Evolutionary conservation across 2,797 vertebrate genomes (phyloP).

Genomic region (Sciurus carolinensis): DNA sequence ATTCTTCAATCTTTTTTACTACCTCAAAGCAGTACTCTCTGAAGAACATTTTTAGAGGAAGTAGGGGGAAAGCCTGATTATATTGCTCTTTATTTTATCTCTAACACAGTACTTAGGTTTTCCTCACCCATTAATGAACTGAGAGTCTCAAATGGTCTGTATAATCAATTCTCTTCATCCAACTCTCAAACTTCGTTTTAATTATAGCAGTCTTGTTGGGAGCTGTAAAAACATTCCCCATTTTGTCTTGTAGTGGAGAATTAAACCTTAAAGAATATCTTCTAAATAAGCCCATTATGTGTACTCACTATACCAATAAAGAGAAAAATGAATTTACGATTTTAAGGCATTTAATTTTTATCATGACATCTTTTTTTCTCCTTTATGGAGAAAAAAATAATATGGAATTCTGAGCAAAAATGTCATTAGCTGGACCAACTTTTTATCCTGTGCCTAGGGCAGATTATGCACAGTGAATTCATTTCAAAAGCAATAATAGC

Average conservation of each 20-base stretch:
- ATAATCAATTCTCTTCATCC: neutral
- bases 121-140: neutral
- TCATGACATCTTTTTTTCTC: neutral
- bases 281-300: neutral
- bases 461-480: neutral
- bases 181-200: conserved; percentile 48
- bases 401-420: neutral
- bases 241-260: conserved; percentile 20
- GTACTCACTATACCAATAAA: neutral
- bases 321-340: neutral
- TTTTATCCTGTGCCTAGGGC: neutral
- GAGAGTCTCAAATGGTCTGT: neutral
- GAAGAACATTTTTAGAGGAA: neutral
- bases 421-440: too few species aligned
- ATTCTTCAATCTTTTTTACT: neutral
- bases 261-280: neutral
- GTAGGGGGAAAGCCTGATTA: neutral
- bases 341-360: neutral
- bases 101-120: neutral
- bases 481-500: neutral
- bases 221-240: neutral
- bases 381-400: neutral
- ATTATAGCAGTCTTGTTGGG: neutral
- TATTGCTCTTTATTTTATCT: conserved; percentile 16
- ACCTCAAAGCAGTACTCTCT: neutral